phyloP scores from a whole-genome alignment of 2,888 invertebrate species.

The Torymus texanus region DNA sequence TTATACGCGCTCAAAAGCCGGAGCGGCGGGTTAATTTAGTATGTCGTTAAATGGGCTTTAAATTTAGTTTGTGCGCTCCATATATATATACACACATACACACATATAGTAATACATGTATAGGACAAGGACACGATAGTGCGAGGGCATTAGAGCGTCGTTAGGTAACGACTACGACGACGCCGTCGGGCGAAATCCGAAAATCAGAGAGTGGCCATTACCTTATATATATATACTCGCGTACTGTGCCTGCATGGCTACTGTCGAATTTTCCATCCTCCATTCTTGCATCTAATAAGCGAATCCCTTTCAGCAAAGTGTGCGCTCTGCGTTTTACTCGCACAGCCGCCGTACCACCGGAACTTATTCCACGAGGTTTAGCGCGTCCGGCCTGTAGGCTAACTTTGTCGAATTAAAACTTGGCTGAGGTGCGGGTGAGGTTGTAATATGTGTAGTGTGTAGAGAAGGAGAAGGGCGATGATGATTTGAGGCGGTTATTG shows the following conservation, averaged over 20 bases:
- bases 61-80: conserved; percentile 57
- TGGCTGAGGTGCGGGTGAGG: not conserved
- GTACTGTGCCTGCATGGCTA: not conserved
- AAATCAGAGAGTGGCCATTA: conserved; percentile 53
- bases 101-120: not conserved
- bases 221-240: not conserved
- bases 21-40: conserved; percentile 58
- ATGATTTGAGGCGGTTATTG: too few species aligned
- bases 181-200: conserved; percentile 33
- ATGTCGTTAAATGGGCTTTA: conserved; percentile 61
- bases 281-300: conserved; percentile 39
- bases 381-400: not conserved
- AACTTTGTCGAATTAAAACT: conserved; percentile 41
- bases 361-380: conserved; percentile 20
- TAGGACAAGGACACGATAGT: not conserved
- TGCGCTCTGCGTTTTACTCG: conserved; percentile 8
- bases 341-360: not conserved
- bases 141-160: conserved; percentile 42
- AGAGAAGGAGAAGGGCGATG: too few species aligned
- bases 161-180: conserved; percentile 28
- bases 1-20: conserved; percentile 40
- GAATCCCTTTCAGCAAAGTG: conserved; percentile 44
- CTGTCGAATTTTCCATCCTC: conserved; percentile 31
- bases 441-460: too few species aligned
- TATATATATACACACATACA: not conserved